These are phyloP conservation scores for Proctacanthus coquilletti DNA, from an alignment of 1,140 invertebrate genomes.

Conservation along the genomic window DNA sequence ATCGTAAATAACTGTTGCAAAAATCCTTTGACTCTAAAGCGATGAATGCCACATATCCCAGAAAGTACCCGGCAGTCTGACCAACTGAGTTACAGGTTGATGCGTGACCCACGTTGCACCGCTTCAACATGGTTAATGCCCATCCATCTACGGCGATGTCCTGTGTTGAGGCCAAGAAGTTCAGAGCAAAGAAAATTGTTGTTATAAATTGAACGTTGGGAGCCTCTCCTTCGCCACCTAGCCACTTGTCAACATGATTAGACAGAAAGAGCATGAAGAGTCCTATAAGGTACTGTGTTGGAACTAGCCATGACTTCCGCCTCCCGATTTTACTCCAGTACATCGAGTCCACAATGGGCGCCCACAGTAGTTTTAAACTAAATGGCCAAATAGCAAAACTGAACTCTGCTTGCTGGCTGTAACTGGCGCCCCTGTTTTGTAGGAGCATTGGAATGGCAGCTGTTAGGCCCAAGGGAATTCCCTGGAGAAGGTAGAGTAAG, in stretches of 20 bases:
- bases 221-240: conserved; percentile 44
- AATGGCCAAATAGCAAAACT: conserved; percentile 98
- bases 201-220: conserved; percentile 75
- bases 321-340: conserved; percentile 73
- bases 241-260: conserved; percentile 50
- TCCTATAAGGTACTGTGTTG: conserved; percentile 74
- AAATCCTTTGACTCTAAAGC: conserved; percentile 94
- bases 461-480: conserved; percentile 86
- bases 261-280: conserved; percentile 77
- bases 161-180: conserved; percentile 95
- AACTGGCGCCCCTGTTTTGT: conserved; percentile 77
- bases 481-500: conserved; percentile 89
- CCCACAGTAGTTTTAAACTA: conserved; percentile 94
- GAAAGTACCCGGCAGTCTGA: conserved; percentile 93
- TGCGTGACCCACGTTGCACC: conserved; percentile 95
- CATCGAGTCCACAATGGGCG: conserved; percentile 89
- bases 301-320: conserved; percentile 92
- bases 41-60: conserved; percentile 94
- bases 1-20: conserved; percentile 84
- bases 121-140: conserved; percentile 96
- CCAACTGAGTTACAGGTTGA: conserved; percentile 98
- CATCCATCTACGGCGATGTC: conserved; percentile 99
- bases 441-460: conserved; percentile 90
- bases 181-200: conserved; percentile 75
- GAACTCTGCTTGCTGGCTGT: conserved; percentile 93